Evolutionary conservation across 2,113 vertebrate species (phyloP), one percentile per base, ranked within the genome.

Genomic region (Lepus europaeus): DNA sequence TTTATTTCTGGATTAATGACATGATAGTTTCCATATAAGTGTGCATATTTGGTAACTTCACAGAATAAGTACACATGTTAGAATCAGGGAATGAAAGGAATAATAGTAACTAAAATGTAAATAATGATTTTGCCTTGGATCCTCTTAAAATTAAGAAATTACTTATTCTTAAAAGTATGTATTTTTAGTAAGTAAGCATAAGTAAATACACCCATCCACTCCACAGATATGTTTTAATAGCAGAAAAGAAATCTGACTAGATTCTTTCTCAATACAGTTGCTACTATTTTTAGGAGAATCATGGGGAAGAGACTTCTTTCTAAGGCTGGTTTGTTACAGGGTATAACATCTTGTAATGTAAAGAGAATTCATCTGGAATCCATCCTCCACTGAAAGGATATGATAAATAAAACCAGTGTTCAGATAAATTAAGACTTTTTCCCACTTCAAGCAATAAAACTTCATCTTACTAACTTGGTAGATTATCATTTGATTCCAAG

Each of bases 91-190:
- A 72, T 17, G 17, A 97, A 93, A 89, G 88, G 9, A 91, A 16
- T 80, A 92, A 70, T 51, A 27, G 12, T 63, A 76, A 89, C 51
- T 45, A 82, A 66, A 87, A 53, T 45, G 20, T 87, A 73, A 90
- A 73, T 22, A 39, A 13, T 31, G 74, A 49, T 49, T 80, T 83
- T 93, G 14, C 70, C 45, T 83, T 68, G 3, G 36, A 64, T 73
- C 53, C 23, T 89, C n/a, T 89, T 84, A 87, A 89, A 95, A 79
- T 19, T 95, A 68, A 87, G 39, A 92, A 74, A 66, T 61, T 74
- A 81, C 11, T 86, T 79, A 25, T 79, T 91, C 73, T 86, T 73
- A 23, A 72, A 88, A 93, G 25, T 33, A 63, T 19, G 6, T 11
- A 56, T 74, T 31, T 91, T 88, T 93, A 80, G 79, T 70, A 91